Base-by-base conservation (phyloP, 2,888 invertebrate species). In the Thera britannica region DNA sequence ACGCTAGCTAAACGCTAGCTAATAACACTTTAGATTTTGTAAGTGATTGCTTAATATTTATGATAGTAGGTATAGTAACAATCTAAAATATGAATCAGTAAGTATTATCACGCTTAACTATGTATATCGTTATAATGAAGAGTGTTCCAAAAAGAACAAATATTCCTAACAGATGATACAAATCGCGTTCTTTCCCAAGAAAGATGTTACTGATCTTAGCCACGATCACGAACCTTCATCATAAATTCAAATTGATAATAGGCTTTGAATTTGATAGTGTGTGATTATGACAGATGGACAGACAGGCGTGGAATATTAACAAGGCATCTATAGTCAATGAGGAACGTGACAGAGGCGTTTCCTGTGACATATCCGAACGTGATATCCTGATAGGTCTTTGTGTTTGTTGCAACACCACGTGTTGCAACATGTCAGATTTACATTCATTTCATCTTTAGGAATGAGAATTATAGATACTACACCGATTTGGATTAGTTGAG, bases 321-420 rank as follows among this genome's bases (percentile, higher is more conserved):
- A 83, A 82, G 83, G 77, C 73, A 54, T 41, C 48, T 65, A 36
- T 58, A 64, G 64, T 72, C 74, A 77, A 80, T 77, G 71, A 70
- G 83, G 84, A 84, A 80, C 80, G 79, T 74, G 73, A 68, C 75
- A 76, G 76, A 77, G 75, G 72, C 75, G 82, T 80, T 88, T 91
- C 90, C 91, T 88, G 87, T 81, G 84, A 86, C 85, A 84, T 79
- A 84, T 90, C 81, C 75, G 84, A 77, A 89, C 90, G 87, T 90
- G 90, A 89, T 83, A 81, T 91, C 90, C 91, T 87, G 80, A 66
- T 62, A 64, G 70, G 63, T 65, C 67, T 71, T 72, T 72, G 72
- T 63, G 72, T 55, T 57, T 72, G 71, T 68, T 71, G 71, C 73
- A 79, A 74, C 62, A 62, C 55, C 62, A 62, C 55, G 64, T 65